These are phyloP conservation scores for Austrofundulus limnaeus DNA, from an alignment of 2,113 vertebrate species.

Conservation along the genomic window DNA sequence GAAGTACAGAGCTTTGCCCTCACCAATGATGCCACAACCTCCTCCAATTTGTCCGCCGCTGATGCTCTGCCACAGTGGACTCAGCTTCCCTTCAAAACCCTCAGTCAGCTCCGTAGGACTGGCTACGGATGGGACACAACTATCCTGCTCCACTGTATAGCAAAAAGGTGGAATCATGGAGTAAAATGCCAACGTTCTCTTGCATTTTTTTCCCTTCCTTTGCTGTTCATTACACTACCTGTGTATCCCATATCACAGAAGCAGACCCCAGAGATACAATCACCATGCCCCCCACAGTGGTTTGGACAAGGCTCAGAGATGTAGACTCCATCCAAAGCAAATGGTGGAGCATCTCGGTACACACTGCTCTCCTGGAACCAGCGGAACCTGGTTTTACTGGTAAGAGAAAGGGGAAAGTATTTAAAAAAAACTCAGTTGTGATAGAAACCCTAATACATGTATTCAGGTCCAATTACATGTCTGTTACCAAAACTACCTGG, in stretches of 20 bases:
- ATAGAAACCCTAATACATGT: neutral
- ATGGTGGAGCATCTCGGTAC: slow-evolving; percentile 87
- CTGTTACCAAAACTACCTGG: slow-evolving; percentile 82
- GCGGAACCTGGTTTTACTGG: slow-evolving; percentile 95
- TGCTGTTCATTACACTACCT: slow-evolving; percentile 70
- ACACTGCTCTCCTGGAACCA: slow-evolving; percentile 97
- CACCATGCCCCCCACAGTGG: slow-evolving; percentile 94
- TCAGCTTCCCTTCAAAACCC: slow-evolving; percentile 95
- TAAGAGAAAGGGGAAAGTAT: slow-evolving; percentile 13
- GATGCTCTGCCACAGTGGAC: slow-evolving; percentile 93
- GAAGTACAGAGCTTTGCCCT: slow-evolving; percentile 94
- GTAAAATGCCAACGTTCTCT: neutral
- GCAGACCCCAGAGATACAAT: slow-evolving; percentile 95
- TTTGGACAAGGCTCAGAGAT: slow-evolving; percentile 94
- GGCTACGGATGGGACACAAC: slow-evolving; percentile 88
- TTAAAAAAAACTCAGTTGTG: neutral
- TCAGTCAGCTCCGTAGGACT: slow-evolving; percentile 92
- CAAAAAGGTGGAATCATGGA: neutral
- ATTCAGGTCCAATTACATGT: slow-evolving; percentile 12
- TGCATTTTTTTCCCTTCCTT: neutral
- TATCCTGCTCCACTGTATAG: slow-evolving; percentile 87
- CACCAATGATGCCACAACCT: slow-evolving; percentile 90
- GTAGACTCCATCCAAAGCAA: slow-evolving; percentile 93
- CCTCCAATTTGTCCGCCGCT: slow-evolving; percentile 89
- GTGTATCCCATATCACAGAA: slow-evolving; percentile 97